phyloP scores from a whole-genome alignment of 2,113 vertebrate genomes.

The Catharus bicknelli region DNA sequence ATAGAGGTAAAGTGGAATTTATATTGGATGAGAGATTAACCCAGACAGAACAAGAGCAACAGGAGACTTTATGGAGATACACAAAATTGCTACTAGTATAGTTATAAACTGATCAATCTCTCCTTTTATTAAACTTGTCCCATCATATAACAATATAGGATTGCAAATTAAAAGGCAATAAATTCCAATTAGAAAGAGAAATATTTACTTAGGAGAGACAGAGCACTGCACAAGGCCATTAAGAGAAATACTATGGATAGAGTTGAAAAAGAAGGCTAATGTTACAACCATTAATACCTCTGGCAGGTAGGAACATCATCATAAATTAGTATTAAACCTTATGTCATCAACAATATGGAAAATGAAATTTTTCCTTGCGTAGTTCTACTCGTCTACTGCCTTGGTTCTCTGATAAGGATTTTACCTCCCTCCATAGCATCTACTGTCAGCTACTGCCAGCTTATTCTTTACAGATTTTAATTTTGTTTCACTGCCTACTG shows the following conservation, averaged over 20 bases:
- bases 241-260: constrained; percentile 3
- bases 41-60: constrained; percentile 26
- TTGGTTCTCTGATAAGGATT: constrained; percentile 17
- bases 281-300: constrained; percentile 1
- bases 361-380: background rate
- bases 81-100: constrained; percentile 10
- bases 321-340: constrained; percentile 17
- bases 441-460: constrained; percentile 16
- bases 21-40: constrained; percentile 43
- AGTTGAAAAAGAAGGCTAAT: constrained; percentile 8
- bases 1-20: constrained; percentile 14
- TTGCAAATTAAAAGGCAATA: constrained; percentile 52
- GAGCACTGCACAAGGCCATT: background rate
- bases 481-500: constrained; percentile 61
- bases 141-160: background rate
- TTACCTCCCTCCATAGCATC: constrained; percentile 11
- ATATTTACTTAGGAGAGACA: background rate
- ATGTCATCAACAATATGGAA: background rate
- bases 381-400: background rate
- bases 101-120: constrained; percentile 41
- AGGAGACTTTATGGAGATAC: constrained; percentile 13
- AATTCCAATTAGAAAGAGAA: constrained; percentile 16
- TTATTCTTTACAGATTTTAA: constrained; percentile 59
- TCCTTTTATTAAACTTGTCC: constrained; percentile 15
- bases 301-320: background rate